Percentiles rank a stretch among this genome's conserved stretches.
phyloP scores from a whole-genome alignment of 2,113 vertebrate species.

The Acrocephalus kingi region DNA sequence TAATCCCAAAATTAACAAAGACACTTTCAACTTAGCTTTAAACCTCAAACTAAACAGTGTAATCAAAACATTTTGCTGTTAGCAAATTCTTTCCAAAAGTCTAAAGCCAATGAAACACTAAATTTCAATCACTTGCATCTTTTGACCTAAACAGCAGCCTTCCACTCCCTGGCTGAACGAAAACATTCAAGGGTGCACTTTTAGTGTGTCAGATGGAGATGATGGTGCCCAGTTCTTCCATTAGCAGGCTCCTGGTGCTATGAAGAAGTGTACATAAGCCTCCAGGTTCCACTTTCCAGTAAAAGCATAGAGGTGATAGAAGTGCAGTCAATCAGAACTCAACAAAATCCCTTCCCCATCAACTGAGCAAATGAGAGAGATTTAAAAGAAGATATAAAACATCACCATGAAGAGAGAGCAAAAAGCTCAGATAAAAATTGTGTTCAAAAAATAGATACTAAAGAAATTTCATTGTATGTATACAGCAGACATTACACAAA shows the following conservation, averaged over 20 bases:
- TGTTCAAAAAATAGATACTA: background rate
- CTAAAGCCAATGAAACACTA: background rate
- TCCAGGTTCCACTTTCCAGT: background rate
- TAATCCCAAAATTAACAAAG: constrained; percentile 35
- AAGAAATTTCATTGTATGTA: background rate
- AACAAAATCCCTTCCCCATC: background rate
- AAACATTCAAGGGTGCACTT: background rate
- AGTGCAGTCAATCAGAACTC: background rate
- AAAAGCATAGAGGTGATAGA: background rate
- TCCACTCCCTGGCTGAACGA: background rate
- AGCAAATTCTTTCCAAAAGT: constrained; percentile 25
- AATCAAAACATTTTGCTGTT: constrained; percentile 20
- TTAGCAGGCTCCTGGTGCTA: background rate
- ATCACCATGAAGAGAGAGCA: background rate
- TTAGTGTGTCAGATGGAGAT: background rate
- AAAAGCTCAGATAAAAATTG: background rate
- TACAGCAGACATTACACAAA: background rate
- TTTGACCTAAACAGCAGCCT: background rate
- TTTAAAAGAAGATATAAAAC: too few relatives aligned
- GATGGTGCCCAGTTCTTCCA: background rate
- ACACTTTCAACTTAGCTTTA: constrained; percentile 1
- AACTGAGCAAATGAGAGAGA: background rate
- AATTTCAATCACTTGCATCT: background rate
- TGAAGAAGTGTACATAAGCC: background rate
- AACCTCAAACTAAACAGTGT: constrained; percentile 38